Conservation (phyloP, 2,797 vertebrate species). For the Distichodus sexfasciatus region DNA sequence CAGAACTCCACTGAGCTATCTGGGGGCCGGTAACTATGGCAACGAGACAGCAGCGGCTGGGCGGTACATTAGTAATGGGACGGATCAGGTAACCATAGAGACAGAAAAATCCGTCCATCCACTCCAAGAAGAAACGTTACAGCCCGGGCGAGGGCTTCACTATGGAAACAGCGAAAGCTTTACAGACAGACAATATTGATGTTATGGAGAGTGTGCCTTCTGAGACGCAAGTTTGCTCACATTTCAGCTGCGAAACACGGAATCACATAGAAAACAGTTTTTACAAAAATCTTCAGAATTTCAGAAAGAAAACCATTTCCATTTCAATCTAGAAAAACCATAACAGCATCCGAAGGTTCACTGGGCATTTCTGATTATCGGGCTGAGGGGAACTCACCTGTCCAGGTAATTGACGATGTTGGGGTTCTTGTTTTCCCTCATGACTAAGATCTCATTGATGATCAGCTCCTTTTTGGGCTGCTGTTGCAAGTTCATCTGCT, state of each 20-base stretch:
- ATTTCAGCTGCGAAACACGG: too few species aligned
- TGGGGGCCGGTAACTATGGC: slow-evolving; percentile 52
- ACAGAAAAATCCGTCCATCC: slow-evolving; percentile 31
- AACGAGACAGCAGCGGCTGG: slow-evolving; percentile 26
- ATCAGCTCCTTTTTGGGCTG: slow-evolving; percentile 97
- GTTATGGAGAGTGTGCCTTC: not conserved
- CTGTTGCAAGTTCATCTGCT: slow-evolving; percentile 97
- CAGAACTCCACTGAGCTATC: too few species aligned
- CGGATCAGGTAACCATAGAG: slow-evolving; percentile 47
- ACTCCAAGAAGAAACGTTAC: not conserved
- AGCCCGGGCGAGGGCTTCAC: not conserved
- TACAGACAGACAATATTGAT: not conserved
- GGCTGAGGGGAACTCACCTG: slow-evolving; percentile 73
- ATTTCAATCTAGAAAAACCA: too few species aligned
- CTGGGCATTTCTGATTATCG: not conserved
- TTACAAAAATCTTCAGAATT: too few species aligned
- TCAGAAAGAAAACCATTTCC: too few species aligned
- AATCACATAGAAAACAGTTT: too few species aligned
- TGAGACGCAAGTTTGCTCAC: too few species aligned
- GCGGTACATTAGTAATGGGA: not conserved
- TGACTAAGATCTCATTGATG: slow-evolving; percentile 96
- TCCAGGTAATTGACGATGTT: slow-evolving; percentile 98
- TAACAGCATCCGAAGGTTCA: too few species aligned
- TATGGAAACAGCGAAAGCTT: slow-evolving; percentile 24
- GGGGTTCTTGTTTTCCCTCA: slow-evolving; percentile 99